Evolutionary conservation across 2,113 vertebrate species (phyloP).

Genomic region (Scalopus aquaticus): DNA sequence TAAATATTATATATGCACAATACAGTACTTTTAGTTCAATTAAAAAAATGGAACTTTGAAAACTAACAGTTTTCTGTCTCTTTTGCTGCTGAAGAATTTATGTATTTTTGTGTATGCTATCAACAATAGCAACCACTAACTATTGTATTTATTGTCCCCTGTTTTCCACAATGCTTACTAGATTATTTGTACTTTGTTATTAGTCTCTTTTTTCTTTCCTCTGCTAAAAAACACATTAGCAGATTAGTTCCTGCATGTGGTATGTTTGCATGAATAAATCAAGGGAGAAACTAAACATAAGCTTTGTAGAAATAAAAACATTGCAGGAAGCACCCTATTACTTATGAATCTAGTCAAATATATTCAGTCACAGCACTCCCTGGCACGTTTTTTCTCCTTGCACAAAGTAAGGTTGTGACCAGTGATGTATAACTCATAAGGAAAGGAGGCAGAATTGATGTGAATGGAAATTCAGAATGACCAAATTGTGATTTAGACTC

Average conservation of each 20-base stretch:
- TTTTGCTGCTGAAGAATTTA: not conserved
- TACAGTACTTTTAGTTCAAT: not conserved
- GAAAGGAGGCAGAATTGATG: not conserved
- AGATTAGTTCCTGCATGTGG: not conserved
- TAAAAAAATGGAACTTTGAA: not conserved
- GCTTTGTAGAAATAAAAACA: not conserved
- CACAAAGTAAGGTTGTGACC: not conserved
- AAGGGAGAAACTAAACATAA: not conserved
- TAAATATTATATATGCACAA: not conserved
- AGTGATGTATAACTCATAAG: not conserved
- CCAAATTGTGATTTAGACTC: slow-evolving; percentile 35
- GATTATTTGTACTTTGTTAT: not conserved
- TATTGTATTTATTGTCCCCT: not conserved
- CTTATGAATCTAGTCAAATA: not conserved
- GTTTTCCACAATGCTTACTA: not conserved
- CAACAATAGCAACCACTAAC: not conserved
- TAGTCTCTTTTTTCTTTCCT: not conserved
- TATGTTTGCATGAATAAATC: not conserved
- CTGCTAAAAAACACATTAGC: not conserved
- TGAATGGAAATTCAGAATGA: slow-evolving; percentile 27
- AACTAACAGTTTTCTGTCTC: not conserved
- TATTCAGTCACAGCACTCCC: not conserved
- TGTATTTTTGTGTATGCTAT: not conserved
- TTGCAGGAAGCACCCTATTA: not conserved
- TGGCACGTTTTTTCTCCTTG: not conserved